Evolutionary conservation across 2,113 vertebrate genomes (phyloP).

Genomic region (Perca schrenkii): DNA sequence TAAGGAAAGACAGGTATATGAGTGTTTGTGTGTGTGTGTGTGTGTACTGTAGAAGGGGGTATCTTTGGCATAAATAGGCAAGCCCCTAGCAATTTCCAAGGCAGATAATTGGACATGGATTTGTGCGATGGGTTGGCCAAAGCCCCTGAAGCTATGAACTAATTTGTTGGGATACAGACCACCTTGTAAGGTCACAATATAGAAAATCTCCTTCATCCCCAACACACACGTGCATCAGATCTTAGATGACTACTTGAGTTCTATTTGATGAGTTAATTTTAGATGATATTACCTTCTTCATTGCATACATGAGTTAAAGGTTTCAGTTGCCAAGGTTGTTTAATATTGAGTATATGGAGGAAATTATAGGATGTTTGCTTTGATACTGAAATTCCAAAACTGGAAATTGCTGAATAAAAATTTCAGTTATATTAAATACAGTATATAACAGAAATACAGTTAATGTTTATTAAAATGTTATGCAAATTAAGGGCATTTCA

Average conservation of each 20-base stretch:
- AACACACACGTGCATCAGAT: slow-evolving; percentile 8
- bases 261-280: slow-evolving; percentile 36
- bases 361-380: slow-evolving; percentile 5
- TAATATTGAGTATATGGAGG: background rate
- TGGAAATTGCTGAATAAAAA: background rate
- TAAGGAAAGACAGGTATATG: background rate
- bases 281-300: slow-evolving; percentile 38
- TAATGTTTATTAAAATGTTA: no score
- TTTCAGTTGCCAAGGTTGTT: background rate
- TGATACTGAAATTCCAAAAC: background rate
- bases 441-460: no score
- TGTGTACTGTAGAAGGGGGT: background rate
- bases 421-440: background rate
- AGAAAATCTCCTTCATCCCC: slow-evolving; percentile 39
- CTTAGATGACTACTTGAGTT: slow-evolving; percentile 9
- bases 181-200: slow-evolving; percentile 59
- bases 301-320: slow-evolving; percentile 7
- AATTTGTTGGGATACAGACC: slow-evolving; percentile 65
- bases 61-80: slow-evolving; percentile 60
- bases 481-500: no score
- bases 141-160: slow-evolving; percentile 63
- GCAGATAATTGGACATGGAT: slow-evolving; percentile 75
- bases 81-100: slow-evolving; percentile 63
- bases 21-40: background rate
- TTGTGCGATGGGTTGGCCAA: slow-evolving; percentile 50